Evolutionary conservation across 2,888 invertebrate species (phyloP).

Genomic region (Heliconius aoede): DNA sequence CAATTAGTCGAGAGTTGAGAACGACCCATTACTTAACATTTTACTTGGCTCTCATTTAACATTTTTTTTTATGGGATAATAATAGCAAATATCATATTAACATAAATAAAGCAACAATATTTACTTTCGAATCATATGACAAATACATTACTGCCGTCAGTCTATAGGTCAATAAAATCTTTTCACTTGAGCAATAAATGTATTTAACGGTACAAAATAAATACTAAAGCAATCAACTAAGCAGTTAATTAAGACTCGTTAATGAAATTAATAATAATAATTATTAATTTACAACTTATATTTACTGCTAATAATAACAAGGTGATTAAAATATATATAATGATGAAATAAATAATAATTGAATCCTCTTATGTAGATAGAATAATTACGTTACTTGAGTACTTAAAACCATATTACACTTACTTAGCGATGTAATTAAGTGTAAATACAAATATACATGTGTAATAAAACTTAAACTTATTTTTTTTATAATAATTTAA

Average conservation of each 20-base stretch:
- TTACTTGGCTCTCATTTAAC: too few relatives aligned
- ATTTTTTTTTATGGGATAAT: not conserved
- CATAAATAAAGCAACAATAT: slow-evolving; percentile 2
- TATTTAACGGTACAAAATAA: not conserved
- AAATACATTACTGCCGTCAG: not conserved
- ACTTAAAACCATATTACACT: not conserved
- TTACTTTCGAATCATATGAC: slow-evolving; percentile 1
- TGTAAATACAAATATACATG: too few relatives aligned
- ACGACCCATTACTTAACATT: too few relatives aligned
- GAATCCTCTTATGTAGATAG: too few relatives aligned
- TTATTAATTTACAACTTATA: not conserved
- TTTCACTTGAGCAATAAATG: slow-evolving; percentile 17
- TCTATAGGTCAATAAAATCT: slow-evolving; percentile 19
- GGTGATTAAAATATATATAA: not conserved
- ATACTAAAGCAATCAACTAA: slow-evolving; percentile 14
- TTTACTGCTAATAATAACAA: not conserved
- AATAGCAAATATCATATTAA: not conserved
- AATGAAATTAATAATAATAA: not conserved
- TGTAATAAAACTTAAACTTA: too few relatives aligned
- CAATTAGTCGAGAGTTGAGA: too few relatives aligned
- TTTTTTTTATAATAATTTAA: too few relatives aligned
- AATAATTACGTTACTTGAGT: not conserved
- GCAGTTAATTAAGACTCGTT: slow-evolving; percentile 3
- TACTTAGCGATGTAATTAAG: not conserved
- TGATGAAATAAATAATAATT: too few relatives aligned